Conservation (phyloP, 2,797 vertebrate genomes). For the Diglossa cyanea region DNA sequence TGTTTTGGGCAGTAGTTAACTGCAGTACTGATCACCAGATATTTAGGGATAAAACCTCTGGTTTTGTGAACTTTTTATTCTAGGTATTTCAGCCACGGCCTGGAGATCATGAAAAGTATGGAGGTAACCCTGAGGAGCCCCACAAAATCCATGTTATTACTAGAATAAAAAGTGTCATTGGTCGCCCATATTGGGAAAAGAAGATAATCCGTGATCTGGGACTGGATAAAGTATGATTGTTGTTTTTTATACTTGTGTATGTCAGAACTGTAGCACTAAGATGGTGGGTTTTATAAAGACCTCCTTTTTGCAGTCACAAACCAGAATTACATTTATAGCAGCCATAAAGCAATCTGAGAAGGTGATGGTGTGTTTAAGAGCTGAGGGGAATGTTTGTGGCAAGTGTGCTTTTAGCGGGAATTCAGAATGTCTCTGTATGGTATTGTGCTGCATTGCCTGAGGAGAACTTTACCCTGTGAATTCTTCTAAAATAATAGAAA, state of each 20-base stretch:
- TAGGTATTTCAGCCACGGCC: conserved; percentile 86
- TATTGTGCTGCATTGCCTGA: neutral
- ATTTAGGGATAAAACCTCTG: neutral
- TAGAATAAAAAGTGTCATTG: conserved; percentile 80
- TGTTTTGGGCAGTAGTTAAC: neutral
- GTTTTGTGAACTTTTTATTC: neutral
- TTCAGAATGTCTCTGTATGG: neutral
- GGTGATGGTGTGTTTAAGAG: neutral
- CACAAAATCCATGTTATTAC: conserved; percentile 92
- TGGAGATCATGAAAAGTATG: conserved; percentile 89
- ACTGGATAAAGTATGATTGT: conserved; percentile 81
- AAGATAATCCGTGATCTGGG: conserved; percentile 82
- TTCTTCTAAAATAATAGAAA: neutral
- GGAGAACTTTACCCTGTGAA: neutral
- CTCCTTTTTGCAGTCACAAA: neutral
- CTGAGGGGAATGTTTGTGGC: neutral
- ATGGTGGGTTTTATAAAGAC: neutral
- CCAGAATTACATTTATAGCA: neutral
- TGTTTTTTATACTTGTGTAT: neutral
- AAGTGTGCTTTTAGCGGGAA: neutral
- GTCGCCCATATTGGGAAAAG: conserved; percentile 95
- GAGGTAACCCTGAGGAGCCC: conserved; percentile 89
- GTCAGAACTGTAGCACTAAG: neutral
- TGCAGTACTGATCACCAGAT: neutral
- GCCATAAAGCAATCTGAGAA: neutral